A percentile compares a stretch with the other conserved stretches of the same genome.
Conservation (phyloP, 1,140 invertebrate species). For the Cydia fagiglandana region DNA sequence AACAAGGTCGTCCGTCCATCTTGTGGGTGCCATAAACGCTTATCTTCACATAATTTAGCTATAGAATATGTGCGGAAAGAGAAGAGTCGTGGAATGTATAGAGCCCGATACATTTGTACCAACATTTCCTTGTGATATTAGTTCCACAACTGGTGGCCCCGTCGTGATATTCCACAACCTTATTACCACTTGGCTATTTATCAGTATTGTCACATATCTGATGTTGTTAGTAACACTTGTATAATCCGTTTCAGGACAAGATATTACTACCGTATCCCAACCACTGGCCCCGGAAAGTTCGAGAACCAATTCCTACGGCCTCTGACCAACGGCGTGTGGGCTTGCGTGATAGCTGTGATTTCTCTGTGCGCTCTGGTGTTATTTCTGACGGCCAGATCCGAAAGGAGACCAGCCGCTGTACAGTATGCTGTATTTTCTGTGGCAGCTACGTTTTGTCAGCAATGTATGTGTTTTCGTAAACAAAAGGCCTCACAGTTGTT, state of each 20-base stretch:
- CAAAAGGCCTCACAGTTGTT: too few relatives aligned
- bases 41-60: too few relatives aligned
- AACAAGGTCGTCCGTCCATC: too few relatives aligned
- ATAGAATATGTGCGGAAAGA: too few relatives aligned
- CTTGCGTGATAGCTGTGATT: slow-evolving; percentile 45
- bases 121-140: too few relatives aligned
- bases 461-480: slow-evolving; percentile 51
- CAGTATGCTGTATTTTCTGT: slow-evolving; percentile 62
- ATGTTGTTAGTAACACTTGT: background rate
- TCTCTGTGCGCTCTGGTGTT: slow-evolving; percentile 47
- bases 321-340: slow-evolving; percentile 50
- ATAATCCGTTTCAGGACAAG: slow-evolving; percentile 51
- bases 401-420: slow-evolving; percentile 43
- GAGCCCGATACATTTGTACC: too few relatives aligned
- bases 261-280: slow-evolving; percentile 64
- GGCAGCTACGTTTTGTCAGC: slow-evolving; percentile 61
- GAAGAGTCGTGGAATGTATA: too few relatives aligned
- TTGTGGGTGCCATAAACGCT: too few relatives aligned
- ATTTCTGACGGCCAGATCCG: slow-evolving; percentile 48
- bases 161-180: too few relatives aligned
- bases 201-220: too few relatives aligned
- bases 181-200: too few relatives aligned
- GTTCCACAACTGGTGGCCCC: too few relatives aligned
- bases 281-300: slow-evolving; percentile 59
- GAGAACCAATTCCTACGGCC: slow-evolving; percentile 66